Evolutionary conservation across 2,888 invertebrate species (phyloP).

Genomic region (Volucella bombylans): DNA sequence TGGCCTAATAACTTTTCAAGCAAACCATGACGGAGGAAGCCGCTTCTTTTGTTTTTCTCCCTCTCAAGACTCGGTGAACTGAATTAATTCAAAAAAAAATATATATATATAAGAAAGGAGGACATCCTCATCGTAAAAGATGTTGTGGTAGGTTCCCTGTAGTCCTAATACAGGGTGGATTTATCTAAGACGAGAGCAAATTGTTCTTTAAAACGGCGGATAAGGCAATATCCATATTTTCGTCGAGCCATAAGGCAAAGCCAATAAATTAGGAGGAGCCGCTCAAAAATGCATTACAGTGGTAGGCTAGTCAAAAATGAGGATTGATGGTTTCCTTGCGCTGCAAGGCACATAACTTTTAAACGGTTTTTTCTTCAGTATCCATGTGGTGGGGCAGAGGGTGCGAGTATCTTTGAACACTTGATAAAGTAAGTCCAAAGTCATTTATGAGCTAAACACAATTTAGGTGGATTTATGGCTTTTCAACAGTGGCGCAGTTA

Average conservation of each 20-base stretch:
- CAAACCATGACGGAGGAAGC: conserved; percentile 58
- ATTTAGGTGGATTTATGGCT: too few relatives aligned
- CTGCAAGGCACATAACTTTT: too few relatives aligned
- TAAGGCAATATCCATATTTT: neutral
- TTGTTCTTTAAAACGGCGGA: neutral
- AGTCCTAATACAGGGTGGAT: too few relatives aligned
- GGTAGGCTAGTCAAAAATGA: neutral
- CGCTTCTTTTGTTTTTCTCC: conserved; percentile 45
- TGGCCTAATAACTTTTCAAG: conserved; percentile 68
- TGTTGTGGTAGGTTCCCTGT: too few relatives aligned
- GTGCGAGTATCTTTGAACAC: too few relatives aligned
- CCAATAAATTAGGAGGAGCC: too few relatives aligned
- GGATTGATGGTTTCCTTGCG: neutral
- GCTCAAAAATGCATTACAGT: neutral
- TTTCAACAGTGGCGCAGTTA: too few relatives aligned
- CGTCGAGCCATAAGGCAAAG: neutral
- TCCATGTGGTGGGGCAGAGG: too few relatives aligned
- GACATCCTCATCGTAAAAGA: conserved; percentile 32
- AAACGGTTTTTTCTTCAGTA: too few relatives aligned
- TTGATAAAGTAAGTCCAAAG: too few relatives aligned
- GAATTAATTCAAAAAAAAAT: conserved; percentile 63
- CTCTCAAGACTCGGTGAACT: conserved; percentile 51
- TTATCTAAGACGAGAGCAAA: too few relatives aligned
- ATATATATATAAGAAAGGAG: neutral
- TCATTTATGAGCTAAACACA: too few relatives aligned